A percentile compares a stretch with the other conserved stretches of the same genome.
phyloP scores from a whole-genome alignment of 2,888 invertebrate genomes.

The Heteromurus nitidus region DNA sequence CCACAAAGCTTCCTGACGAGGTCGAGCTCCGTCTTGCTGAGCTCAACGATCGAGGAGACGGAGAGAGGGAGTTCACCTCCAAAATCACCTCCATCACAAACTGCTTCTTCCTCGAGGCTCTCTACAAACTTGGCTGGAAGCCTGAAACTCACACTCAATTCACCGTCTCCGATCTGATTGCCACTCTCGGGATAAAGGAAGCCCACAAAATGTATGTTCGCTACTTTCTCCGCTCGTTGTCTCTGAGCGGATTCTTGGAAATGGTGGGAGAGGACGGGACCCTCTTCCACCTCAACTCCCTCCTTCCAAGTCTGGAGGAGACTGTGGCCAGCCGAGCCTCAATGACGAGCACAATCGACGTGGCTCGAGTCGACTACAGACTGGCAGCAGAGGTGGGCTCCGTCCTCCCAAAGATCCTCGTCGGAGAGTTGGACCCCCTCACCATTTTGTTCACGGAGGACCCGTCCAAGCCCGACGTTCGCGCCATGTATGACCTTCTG shows the following conservation, averaged over 20 bases:
- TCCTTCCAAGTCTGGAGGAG: neutral
- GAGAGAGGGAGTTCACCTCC: neutral
- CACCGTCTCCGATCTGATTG: neutral
- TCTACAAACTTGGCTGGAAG: conserved; percentile 39
- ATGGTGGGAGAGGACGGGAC: neutral
- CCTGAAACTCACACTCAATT: neutral
- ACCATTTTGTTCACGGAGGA: conserved; percentile 37
- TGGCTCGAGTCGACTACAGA: no score
- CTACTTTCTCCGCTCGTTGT: neutral
- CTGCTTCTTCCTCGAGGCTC: conserved; percentile 13
- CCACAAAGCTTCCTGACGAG: neutral
- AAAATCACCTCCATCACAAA: neutral
- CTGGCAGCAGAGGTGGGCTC: no score
- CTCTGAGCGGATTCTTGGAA: neutral
- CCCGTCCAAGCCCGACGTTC: neutral
- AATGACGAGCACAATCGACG: no score
- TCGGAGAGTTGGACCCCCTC: neutral
- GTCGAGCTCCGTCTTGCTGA: neutral
- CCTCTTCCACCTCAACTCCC: neutral
- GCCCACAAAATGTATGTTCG: neutral
- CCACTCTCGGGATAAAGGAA: no score
- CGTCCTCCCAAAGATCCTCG: neutral
- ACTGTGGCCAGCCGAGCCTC: no score
- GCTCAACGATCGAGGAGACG: neutral
- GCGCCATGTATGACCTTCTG: neutral